phyloP scores from a whole-genome alignment of 2,888 invertebrate species.

The Drosophila heteroneura region DNA sequence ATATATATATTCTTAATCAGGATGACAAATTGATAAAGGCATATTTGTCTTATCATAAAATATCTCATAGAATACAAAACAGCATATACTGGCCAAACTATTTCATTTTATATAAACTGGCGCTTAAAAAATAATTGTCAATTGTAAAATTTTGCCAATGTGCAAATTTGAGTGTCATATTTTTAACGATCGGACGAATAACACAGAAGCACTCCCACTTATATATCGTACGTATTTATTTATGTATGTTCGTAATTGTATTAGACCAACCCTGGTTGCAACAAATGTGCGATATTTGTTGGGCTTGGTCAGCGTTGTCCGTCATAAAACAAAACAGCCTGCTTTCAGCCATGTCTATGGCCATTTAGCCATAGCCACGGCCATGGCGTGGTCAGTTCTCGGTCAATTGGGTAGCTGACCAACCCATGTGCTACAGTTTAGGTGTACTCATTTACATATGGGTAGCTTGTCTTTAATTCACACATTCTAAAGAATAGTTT shows the following conservation, averaged over 20 bases:
- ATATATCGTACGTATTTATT: not conserved
- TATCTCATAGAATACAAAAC: not conserved
- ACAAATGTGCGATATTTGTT: slow-evolving; percentile 70
- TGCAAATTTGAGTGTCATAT: not conserved
- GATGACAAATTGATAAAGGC: not conserved
- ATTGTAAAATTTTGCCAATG: not conserved
- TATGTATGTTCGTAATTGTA: slow-evolving; percentile 2
- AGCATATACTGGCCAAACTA: not conserved
- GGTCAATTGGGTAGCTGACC: slow-evolving; percentile 59
- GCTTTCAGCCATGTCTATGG: slow-evolving; percentile 43
- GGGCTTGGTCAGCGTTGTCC: slow-evolving; percentile 69
- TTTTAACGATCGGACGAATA: not conserved
- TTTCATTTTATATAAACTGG: not conserved
- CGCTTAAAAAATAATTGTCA: not conserved
- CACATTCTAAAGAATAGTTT: not conserved
- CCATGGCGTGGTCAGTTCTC: slow-evolving; percentile 61
- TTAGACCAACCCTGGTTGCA: slow-evolving; percentile 58
- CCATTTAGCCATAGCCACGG: slow-evolving; percentile 43
- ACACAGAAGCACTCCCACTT: slow-evolving; percentile 2
- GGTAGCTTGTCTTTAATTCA: slow-evolving; percentile 7
- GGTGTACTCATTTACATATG: slow-evolving; percentile 68
- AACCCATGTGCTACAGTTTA: slow-evolving; percentile 74
- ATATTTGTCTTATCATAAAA: not conserved
- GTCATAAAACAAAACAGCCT: slow-evolving; percentile 67
- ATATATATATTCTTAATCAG: not conserved